Percentiles rank a stretch among this genome's conserved stretches.
phyloP scores from a whole-genome alignment of 1,140 invertebrate species.

The Plectus sambesii region DNA sequence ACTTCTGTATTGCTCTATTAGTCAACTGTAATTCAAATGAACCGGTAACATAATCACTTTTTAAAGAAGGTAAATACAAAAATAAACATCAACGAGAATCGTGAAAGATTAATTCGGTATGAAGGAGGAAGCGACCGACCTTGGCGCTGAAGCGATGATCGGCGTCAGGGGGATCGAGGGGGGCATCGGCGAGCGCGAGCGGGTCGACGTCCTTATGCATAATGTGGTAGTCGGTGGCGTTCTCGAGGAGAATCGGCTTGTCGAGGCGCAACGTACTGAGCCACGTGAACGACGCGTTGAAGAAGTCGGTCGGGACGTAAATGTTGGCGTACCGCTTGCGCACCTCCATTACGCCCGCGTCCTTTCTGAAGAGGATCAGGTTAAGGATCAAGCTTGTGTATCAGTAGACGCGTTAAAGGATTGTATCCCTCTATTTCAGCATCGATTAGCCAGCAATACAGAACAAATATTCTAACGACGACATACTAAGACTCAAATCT shows the following conservation, averaged over 20 bases:
- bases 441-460: too few relatives aligned
- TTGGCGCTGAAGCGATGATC: slow-evolving; percentile 85
- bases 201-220: slow-evolving; percentile 67
- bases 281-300: slow-evolving; percentile 71
- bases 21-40: slow-evolving; percentile 1
- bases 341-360: slow-evolving; percentile 68
- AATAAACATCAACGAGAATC: too few relatives aligned
- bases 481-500: too few relatives aligned
- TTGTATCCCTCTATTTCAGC: too few relatives aligned
- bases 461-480: too few relatives aligned
- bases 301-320: slow-evolving; percentile 90
- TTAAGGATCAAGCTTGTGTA: too few relatives aligned
- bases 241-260: slow-evolving; percentile 67
- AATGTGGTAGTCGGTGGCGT: slow-evolving; percentile 72
- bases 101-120: too few relatives aligned
- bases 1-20: not conserved
- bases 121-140: too few relatives aligned
- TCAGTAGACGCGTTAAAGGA: too few relatives aligned
- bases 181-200: slow-evolving; percentile 52
- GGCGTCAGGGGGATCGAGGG: slow-evolving; percentile 73
- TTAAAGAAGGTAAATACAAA: too few relatives aligned
- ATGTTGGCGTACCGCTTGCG: slow-evolving; percentile 72
- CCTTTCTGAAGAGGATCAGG: slow-evolving; percentile 54
- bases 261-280: slow-evolving; percentile 73
- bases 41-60: not conserved